These are phyloP conservation scores for Drosophila seguyi DNA, from an alignment of 1,140 invertebrate species.

Conservation along the genomic window DNA sequence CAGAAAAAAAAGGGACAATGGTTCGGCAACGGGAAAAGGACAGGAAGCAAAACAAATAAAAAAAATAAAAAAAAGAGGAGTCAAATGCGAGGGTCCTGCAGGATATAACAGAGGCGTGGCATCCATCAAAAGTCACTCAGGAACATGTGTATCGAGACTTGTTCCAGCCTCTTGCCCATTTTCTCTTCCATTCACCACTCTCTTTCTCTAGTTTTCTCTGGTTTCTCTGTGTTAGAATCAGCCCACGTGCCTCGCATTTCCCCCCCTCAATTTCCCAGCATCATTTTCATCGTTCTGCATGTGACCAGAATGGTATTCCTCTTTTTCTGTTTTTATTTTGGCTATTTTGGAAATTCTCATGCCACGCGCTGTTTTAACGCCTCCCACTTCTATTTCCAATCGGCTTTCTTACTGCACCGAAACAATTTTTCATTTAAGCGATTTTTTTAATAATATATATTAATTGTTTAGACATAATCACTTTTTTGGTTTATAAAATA, in stretches of 20 bases:
- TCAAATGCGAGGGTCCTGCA: conserved; percentile 42
- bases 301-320: conserved; percentile 65
- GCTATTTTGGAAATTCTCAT: conserved; percentile 66
- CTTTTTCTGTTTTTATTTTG: conserved; percentile 19
- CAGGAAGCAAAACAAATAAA: conserved; percentile 24
- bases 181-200: conserved; percentile 18
- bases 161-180: conserved; percentile 20
- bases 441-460: neutral
- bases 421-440: neutral
- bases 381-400: conserved; percentile 28
- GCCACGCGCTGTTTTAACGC: conserved; percentile 66
- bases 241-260: conserved; percentile 54
- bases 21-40: conserved; percentile 5
- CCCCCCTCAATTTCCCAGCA: conserved; percentile 13
- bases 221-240: conserved; percentile 30
- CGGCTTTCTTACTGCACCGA: conserved; percentile 16
- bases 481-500: neutral
- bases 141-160: conserved; percentile 57
- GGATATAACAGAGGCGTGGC: conserved; percentile 56
- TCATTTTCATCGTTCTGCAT: conserved; percentile 53
- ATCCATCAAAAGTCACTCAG: conserved; percentile 68
- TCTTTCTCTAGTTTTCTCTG: conserved; percentile 17
- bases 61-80: conserved; percentile 20
- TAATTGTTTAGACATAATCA: neutral
- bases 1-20: conserved; percentile 23